Evolutionary conservation across 2,113 vertebrate species (phyloP).

Genomic region (Notarius lentiginosus): DNA sequence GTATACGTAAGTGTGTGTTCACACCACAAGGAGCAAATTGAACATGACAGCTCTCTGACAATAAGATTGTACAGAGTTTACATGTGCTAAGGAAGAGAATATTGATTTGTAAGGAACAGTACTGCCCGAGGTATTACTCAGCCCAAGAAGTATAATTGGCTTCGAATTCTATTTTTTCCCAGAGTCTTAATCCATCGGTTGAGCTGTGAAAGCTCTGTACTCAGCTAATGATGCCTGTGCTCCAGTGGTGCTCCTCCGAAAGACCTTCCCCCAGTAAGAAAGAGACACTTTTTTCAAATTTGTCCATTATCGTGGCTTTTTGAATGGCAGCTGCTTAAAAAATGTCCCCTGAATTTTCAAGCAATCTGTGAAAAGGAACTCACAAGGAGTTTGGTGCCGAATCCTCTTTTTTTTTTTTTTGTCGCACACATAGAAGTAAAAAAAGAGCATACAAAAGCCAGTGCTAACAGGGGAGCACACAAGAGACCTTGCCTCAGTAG

Average conservation of each 20-base stretch:
- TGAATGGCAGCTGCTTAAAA: slow-evolving; percentile 38
- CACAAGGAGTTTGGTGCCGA: slow-evolving; percentile 7
- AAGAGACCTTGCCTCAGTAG: slow-evolving; percentile 4
- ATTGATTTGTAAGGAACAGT: slow-evolving; percentile 35
- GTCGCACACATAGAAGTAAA: slow-evolving; percentile 5
- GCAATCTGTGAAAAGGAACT: slow-evolving; percentile 35
- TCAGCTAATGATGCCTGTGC: slow-evolving; percentile 35
- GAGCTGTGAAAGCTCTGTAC: slow-evolving; percentile 26
- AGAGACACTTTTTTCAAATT: slow-evolving; percentile 31
- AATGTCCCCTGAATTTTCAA: slow-evolving; percentile 22
- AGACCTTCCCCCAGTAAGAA: slow-evolving; percentile 5
- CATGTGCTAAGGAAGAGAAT: slow-evolving; percentile 29
- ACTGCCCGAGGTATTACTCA: slow-evolving; percentile 1
- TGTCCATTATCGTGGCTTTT: slow-evolving; percentile 36
- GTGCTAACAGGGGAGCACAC: slow-evolving; percentile 10
- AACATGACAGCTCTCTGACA: slow-evolving; percentile 31
- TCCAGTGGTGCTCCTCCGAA: slow-evolving; percentile 14
- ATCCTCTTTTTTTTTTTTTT: slow-evolving; percentile 15
- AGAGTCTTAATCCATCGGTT: slow-evolving; percentile 28
- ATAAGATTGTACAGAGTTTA: slow-evolving; percentile 39
- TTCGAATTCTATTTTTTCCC: slow-evolving; percentile 32
- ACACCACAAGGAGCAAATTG: slow-evolving; percentile 2
- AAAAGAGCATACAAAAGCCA: slow-evolving; percentile 30
- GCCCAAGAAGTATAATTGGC: slow-evolving; percentile 30
- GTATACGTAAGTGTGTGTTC: not conserved